Conservation (phyloP, 1,140 invertebrate genomes). For the Vanessa tameamea region DNA sequence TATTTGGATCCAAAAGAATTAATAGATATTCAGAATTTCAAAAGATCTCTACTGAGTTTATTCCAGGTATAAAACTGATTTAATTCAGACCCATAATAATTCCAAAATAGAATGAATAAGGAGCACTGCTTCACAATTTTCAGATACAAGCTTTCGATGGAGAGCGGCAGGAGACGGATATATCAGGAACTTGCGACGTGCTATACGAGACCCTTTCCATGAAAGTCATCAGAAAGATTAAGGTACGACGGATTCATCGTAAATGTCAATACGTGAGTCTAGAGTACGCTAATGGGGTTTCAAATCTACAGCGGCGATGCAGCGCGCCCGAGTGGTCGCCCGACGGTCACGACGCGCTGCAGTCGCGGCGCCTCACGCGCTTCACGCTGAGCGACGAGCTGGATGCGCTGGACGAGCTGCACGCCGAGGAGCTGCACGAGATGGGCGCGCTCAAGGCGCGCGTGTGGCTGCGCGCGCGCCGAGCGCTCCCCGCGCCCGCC, state of each 20-base stretch:
- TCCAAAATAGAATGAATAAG: neutral
- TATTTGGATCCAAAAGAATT: conserved; percentile 54
- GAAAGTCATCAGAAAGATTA: conserved; percentile 57
- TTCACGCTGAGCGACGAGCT: conserved; percentile 42
- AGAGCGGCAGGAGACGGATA: conserved; percentile 61
- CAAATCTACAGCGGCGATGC: conserved; percentile 13
- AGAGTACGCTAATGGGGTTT: neutral
- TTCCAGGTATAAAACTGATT: conserved; percentile 56
- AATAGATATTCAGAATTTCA: conserved; percentile 58
- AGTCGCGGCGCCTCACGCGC: conserved; percentile 48
- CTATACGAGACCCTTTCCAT: conserved; percentile 52
- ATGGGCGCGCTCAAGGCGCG: conserved; percentile 34
- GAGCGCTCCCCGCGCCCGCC: conserved; percentile 9
- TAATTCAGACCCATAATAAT: neutral
- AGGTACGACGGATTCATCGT: conserved; percentile 40
- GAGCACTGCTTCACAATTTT: conserved; percentile 22
- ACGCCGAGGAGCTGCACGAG: conserved; percentile 47
- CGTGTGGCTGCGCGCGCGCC: conserved; percentile 27
- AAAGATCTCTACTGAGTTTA: conserved; percentile 59
- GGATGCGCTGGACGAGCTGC: conserved; percentile 40
- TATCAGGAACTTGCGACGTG: conserved; percentile 54
- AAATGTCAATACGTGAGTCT: neutral
- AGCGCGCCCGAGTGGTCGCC: conserved; percentile 15
- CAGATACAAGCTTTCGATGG: conserved; percentile 59
- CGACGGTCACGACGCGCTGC: conserved; percentile 13